These are phyloP conservation scores for Malacoraja senta DNA, from an alignment of 2,797 vertebrate species.

Conservation along the genomic window DNA sequence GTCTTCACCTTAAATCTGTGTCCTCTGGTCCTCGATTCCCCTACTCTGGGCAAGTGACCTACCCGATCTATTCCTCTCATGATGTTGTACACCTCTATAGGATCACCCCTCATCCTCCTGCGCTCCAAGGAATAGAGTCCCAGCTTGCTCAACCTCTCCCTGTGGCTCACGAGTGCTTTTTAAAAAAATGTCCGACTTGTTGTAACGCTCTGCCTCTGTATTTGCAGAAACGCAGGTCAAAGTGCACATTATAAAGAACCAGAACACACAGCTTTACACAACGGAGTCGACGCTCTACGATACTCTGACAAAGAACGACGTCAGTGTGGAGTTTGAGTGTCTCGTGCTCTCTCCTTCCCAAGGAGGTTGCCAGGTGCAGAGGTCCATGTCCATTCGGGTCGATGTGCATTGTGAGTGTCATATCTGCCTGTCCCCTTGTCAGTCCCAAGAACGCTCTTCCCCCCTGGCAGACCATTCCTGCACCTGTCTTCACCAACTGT, in stretches of 20 bases:
- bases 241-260: background rate
- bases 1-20: no score
- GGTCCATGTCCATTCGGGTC: background rate
- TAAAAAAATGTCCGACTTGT: background rate
- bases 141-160: no score
- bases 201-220: background rate
- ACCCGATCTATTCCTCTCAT: no score
- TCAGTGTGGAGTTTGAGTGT: background rate
- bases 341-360: background rate
- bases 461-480: background rate
- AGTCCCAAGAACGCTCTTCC: no score
- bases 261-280: conserved; percentile 24
- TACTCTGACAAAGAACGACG: background rate
- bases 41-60: no score
- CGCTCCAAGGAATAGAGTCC: no score
- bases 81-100: no score
- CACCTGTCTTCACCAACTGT: background rate
- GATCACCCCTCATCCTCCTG: no score
- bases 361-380: background rate
- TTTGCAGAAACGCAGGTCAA: background rate
- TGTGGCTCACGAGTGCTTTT: no score
- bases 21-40: no score
- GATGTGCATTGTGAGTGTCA: conserved; percentile 3
- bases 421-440: no score
- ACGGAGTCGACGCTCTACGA: background rate